phyloP scores from a whole-genome alignment of 2,797 vertebrate genomes.

The Heterohyrax brucei region DNA sequence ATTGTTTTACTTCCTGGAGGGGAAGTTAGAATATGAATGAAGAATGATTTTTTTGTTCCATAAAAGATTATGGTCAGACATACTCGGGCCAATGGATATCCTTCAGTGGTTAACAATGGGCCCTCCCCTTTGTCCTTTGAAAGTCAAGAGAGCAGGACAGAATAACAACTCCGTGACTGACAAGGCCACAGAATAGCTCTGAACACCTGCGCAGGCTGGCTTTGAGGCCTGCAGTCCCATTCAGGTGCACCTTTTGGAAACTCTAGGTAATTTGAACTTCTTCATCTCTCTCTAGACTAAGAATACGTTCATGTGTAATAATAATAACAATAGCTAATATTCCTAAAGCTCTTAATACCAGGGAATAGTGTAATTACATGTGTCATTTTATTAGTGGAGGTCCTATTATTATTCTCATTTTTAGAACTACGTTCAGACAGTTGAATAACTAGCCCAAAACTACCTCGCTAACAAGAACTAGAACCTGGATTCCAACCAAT shows the following conservation, averaged over 20 bases:
- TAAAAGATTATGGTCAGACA: slow-evolving; percentile 57
- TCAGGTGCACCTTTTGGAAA: slow-evolving; percentile 54
- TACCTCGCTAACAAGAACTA: slow-evolving; percentile 14
- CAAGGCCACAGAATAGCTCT: slow-evolving; percentile 12
- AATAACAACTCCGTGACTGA: slow-evolving; percentile 51
- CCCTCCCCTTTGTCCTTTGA: slow-evolving; percentile 67
- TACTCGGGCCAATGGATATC: slow-evolving; percentile 65
- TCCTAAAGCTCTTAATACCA: not conserved
- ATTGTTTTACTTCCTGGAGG: slow-evolving; percentile 77
- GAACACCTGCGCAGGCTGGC: slow-evolving; percentile 55
- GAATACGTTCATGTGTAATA: slow-evolving; percentile 35
- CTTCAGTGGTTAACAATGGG: slow-evolving; percentile 67
- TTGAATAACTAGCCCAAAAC: slow-evolving; percentile 12
- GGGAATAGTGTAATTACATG: not conserved
- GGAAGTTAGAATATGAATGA: slow-evolving; percentile 80
- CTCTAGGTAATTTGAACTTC: slow-evolving; percentile 33
- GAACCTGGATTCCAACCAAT: not conserved
- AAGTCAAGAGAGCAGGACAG: slow-evolving; percentile 67
- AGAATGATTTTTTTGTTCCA: slow-evolving; percentile 82
- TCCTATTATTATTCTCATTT: not conserved
- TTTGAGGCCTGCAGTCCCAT: not conserved
- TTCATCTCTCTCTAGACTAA: slow-evolving; percentile 15
- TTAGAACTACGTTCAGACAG: not conserved
- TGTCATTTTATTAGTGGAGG: slow-evolving; percentile 10
- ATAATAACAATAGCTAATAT: slow-evolving; percentile 11